phyloP scores from a whole-genome alignment of 2,888 invertebrate species.

The Physocephala rufipes region DNA sequence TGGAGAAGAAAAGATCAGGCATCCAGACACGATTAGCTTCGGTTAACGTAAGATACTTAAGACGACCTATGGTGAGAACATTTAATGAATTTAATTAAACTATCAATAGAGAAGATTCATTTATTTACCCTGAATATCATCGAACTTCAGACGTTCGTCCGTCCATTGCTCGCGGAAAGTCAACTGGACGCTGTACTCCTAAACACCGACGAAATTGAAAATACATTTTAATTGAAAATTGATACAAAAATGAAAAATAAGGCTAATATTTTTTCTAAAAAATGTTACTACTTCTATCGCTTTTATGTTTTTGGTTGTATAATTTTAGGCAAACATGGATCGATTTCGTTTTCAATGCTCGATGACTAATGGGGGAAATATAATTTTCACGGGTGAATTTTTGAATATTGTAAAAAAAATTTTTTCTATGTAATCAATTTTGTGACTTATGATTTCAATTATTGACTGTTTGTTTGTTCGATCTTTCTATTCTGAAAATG shows the following conservation, averaged over 20 bases:
- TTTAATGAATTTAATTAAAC: background rate
- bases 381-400: background rate
- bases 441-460: slow-evolving; percentile 4
- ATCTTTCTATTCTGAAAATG: too few relatives aligned
- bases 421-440: slow-evolving; percentile 30
- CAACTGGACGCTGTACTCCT: slow-evolving; percentile 98
- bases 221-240: slow-evolving; percentile 23
- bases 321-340: slow-evolving; percentile 28
- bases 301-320: background rate
- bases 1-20: slow-evolving; percentile 97
- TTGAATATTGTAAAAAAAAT: background rate
- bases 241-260: background rate
- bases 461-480: background rate
- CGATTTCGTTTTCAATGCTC: slow-evolving; percentile 15
- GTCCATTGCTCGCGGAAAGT: slow-evolving; percentile 98
- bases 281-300: background rate
- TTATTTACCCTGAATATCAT: slow-evolving; percentile 81
- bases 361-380: slow-evolving; percentile 13
- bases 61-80: slow-evolving; percentile 71
- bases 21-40: slow-evolving; percentile 97
- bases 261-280: background rate
- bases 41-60: slow-evolving; percentile 91
- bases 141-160: slow-evolving; percentile 90
- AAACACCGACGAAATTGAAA: slow-evolving; percentile 40
- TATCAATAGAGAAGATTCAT: background rate